These are phyloP conservation scores for Neofelis nebulosa DNA, from an alignment of 2,113 vertebrate genomes.

Conservation along the genomic window DNA sequence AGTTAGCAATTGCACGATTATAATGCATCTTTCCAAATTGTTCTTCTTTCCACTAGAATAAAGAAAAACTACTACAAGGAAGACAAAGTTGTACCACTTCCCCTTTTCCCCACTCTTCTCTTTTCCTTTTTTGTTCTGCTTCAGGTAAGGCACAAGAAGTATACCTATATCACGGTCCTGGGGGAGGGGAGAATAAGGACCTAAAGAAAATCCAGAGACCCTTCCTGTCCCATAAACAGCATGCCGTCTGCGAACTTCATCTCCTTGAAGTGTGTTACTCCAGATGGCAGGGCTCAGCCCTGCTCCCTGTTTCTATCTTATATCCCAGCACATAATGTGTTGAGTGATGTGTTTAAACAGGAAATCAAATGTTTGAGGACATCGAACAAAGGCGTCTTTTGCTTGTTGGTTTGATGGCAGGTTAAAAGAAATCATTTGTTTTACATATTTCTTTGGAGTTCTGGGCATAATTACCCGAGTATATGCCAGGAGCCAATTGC, in stretches of 20 bases:
- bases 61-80: neutral
- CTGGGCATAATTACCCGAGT: neutral
- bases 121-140: neutral
- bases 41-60: neutral
- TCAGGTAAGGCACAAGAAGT: neutral
- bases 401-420: neutral
- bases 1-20: neutral
- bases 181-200: neutral
- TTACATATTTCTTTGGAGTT: neutral
- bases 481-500: neutral
- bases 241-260: neutral
- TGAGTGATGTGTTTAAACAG: neutral
- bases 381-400: neutral
- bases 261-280: neutral
- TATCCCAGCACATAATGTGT: neutral
- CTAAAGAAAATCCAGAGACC: neutral
- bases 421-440: neutral
- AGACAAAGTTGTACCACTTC: neutral
- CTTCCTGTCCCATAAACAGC: neutral
- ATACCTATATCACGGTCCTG: neutral
- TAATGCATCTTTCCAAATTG: neutral
- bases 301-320: neutral
- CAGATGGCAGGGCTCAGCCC: neutral
- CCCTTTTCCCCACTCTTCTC: neutral
- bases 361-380: neutral